Percentiles rank a stretch among this genome's conserved stretches.
These are phyloP conservation scores for Sarcophaga carnaria DNA, from an alignment of 2,888 invertebrate species.

Conservation along the genomic window DNA sequence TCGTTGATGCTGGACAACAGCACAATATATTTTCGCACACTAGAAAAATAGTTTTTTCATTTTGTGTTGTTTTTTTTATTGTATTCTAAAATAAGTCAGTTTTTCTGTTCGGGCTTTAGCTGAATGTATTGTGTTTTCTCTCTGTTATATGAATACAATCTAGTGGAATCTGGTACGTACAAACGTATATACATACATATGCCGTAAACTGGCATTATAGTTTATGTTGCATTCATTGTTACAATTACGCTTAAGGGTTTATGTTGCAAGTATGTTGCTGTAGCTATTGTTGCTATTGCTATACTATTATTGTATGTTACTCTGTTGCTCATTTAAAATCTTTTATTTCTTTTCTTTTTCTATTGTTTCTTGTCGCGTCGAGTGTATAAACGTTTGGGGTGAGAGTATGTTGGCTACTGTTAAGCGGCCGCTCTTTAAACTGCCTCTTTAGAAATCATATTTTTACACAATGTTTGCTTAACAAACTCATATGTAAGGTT, in stretches of 20 bases:
- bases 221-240: constrained; percentile 56
- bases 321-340: constrained; percentile 49
- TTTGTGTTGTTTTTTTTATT: constrained; percentile 31
- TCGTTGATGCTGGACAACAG: constrained; percentile 36
- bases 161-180: constrained; percentile 17
- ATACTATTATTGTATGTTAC: constrained; percentile 32
- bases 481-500: too few species aligned
- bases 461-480: too few species aligned
- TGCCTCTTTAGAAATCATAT: too few species aligned
- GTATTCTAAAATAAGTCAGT: background rate
- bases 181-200: background rate
- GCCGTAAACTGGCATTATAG: background rate
- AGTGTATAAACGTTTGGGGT: background rate
- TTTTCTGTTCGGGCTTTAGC: background rate
- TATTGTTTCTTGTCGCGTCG: constrained; percentile 44
- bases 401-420: background rate
- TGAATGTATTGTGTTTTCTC: background rate
- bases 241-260: constrained; percentile 66
- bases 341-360: background rate
- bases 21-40: constrained; percentile 32
- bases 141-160: constrained; percentile 49
- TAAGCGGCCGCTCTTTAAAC: too few species aligned
- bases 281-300: constrained; percentile 23
- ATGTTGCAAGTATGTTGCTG: constrained; percentile 51
- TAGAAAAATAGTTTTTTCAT: background rate